A percentile compares a stretch with the other conserved stretches of the same genome.
These are phyloP conservation scores for Dissostichus mawsoni DNA, from an alignment of 2,113 vertebrate species.

Conservation along the genomic window DNA sequence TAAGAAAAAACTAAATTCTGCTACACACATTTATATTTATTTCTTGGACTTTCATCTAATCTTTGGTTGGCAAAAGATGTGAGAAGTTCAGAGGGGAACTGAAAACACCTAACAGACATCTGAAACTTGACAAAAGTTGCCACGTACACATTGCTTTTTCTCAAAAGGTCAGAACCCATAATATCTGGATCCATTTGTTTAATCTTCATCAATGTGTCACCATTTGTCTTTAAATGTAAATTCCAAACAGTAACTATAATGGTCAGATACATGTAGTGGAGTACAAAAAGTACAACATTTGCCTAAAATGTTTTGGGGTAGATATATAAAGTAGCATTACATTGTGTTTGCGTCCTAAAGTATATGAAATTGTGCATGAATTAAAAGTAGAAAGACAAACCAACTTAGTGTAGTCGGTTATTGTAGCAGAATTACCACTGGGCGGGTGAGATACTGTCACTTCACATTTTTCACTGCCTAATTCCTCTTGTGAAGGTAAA, in stretches of 20 bases:
- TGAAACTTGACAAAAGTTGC: background rate
- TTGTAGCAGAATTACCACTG: background rate
- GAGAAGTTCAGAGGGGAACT: background rate
- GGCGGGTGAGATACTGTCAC: background rate
- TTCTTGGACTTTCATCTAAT: background rate
- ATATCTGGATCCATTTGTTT: background rate
- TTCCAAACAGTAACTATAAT: background rate
- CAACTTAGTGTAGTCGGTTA: background rate
- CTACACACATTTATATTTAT: background rate
- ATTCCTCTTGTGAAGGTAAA: slow-evolving; percentile 11
- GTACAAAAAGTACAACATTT: background rate
- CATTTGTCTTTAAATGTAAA: background rate
- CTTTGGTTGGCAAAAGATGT: background rate
- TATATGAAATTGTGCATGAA: background rate
- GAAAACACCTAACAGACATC: background rate
- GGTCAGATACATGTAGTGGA: background rate
- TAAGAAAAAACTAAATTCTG: background rate
- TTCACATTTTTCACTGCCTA: background rate
- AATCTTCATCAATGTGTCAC: background rate
- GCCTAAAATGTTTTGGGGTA: too few species aligned
- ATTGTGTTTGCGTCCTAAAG: background rate
- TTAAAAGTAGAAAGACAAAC: background rate
- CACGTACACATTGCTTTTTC: background rate
- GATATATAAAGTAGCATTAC: background rate
- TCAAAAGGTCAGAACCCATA: background rate